phyloP scores from a whole-genome alignment of 2,888 invertebrate species.

The Drosophila hamatofila region DNA sequence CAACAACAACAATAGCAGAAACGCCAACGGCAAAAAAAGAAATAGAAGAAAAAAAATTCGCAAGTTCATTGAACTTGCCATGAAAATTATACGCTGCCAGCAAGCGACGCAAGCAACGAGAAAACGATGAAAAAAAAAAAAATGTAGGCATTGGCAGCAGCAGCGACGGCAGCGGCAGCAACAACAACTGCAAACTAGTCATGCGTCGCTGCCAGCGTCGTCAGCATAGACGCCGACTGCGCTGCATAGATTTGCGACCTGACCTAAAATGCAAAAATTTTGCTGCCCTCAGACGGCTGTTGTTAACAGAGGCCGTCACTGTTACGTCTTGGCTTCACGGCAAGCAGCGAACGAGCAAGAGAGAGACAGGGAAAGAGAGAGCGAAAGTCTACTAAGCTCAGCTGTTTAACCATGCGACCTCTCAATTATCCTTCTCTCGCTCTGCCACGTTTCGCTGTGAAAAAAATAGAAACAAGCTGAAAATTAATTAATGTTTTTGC shows the following conservation, averaged over 20 bases:
- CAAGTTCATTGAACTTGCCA: slow-evolving; percentile 84
- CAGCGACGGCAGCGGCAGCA: background rate
- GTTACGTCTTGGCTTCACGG: slow-evolving; percentile 55
- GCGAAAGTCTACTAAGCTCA: slow-evolving; percentile 17
- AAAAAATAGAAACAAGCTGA: slow-evolving; percentile 7
- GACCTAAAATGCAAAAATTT: slow-evolving; percentile 84
- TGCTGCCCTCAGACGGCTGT: slow-evolving; percentile 45
- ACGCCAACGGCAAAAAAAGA: slow-evolving; percentile 26
- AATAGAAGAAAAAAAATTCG: slow-evolving; percentile 66
- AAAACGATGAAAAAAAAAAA: slow-evolving; percentile 40
- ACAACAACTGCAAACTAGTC: slow-evolving; percentile 60
- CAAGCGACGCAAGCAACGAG: slow-evolving; percentile 45
- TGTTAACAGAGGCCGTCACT: slow-evolving; percentile 54
- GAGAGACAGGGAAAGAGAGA: background rate
- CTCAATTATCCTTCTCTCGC: slow-evolving; percentile 16
- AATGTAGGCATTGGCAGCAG: slow-evolving; percentile 14
- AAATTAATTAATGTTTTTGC: slow-evolving; percentile 27
- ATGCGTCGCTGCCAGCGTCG: slow-evolving; percentile 60
- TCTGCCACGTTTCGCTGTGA: background rate
- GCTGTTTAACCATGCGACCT: slow-evolving; percentile 35
- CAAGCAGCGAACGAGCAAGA: background rate
- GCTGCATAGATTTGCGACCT: slow-evolving; percentile 84
- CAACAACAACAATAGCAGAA: slow-evolving; percentile 39
- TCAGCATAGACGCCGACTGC: slow-evolving; percentile 37
- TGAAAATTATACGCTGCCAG: slow-evolving; percentile 67